phyloP scores from a whole-genome alignment of 2,888 invertebrate genomes.

The Isotomurus palustris region DNA sequence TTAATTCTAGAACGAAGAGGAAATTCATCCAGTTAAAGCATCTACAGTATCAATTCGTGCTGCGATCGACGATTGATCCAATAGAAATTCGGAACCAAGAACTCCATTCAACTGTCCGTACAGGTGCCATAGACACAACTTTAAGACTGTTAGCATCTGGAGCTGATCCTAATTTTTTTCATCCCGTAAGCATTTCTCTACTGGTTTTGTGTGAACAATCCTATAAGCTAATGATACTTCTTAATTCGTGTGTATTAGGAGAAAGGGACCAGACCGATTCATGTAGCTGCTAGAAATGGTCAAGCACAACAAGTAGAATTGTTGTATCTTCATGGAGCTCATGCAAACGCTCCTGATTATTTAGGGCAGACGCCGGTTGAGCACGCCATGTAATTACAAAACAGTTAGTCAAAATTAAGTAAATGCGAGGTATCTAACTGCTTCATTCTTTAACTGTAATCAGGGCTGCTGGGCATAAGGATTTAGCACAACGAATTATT shows the following conservation, averaged over 20 bases:
- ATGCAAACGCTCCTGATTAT: slow-evolving; percentile 77
- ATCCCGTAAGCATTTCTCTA: slow-evolving; percentile 69
- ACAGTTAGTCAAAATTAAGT: background rate
- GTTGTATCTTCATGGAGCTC: slow-evolving; percentile 87
- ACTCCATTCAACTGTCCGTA: slow-evolving; percentile 92
- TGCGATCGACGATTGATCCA: slow-evolving; percentile 34
- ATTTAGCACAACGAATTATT: slow-evolving; percentile 72
- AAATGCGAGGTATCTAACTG: background rate
- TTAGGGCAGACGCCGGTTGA: slow-evolving; percentile 68
- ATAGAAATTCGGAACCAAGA: slow-evolving; percentile 54
- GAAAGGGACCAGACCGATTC: slow-evolving; percentile 84
- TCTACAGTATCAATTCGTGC: slow-evolving; percentile 40
- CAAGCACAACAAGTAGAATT: slow-evolving; percentile 89
- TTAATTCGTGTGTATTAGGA: slow-evolving; percentile 58
- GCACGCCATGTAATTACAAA: slow-evolving; percentile 59
- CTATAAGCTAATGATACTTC: too few species aligned
- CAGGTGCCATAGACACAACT: slow-evolving; percentile 88
- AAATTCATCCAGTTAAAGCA: slow-evolving; percentile 44
- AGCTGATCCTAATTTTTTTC: slow-evolving; percentile 93
- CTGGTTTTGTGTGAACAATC: too few species aligned
- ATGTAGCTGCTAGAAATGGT: slow-evolving; percentile 90
- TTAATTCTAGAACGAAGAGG: slow-evolving; percentile 28
- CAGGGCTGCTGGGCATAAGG: slow-evolving; percentile 65
- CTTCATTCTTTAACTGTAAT: too few species aligned
- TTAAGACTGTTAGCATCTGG: slow-evolving; percentile 88